Evolutionary conservation across 1,140 invertebrate genomes (phyloP).

Genomic region (Atta cephalotes): DNA sequence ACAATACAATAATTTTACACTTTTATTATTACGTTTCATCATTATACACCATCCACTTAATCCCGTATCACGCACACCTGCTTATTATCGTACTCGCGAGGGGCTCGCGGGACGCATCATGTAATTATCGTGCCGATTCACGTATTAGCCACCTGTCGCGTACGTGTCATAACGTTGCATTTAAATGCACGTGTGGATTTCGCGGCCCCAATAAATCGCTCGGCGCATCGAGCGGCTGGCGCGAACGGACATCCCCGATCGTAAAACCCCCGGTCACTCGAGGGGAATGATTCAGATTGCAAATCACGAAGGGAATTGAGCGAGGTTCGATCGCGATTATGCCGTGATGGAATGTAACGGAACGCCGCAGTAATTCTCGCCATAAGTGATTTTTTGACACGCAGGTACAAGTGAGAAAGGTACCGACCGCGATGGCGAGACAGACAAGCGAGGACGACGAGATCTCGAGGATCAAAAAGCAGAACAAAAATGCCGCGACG

Average conservation of each 20-base stretch:
- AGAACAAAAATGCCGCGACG: conserved; percentile 92
- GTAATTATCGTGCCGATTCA: conserved; percentile 42
- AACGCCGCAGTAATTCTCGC: conserved; percentile 7
- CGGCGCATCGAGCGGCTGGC: conserved; percentile 1
- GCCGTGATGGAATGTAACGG: not conserved
- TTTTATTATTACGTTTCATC: conserved; percentile 53
- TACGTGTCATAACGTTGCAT: conserved; percentile 50
- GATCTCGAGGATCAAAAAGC: conserved; percentile 94
- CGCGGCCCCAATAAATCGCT: conserved; percentile 49
- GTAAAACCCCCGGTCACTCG: not conserved
- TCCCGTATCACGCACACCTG: conserved; percentile 17
- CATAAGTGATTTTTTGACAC: conserved; percentile 61
- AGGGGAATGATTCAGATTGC: not conserved
- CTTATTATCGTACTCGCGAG: not conserved
- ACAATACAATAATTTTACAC: conserved; percentile 70
- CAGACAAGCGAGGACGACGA: conserved; percentile 96
- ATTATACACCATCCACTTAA: conserved; percentile 27
- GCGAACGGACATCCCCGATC: conserved; percentile 33
- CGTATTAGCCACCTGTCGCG: conserved; percentile 36
- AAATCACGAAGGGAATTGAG: conserved; percentile 23
- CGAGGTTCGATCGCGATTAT: conserved; percentile 15
- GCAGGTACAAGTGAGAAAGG: conserved; percentile 82
- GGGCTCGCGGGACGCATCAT: not conserved
- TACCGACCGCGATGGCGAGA: conserved; percentile 87
- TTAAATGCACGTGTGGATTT: conserved; percentile 48